These are phyloP conservation scores for Planiliza haematocheilus DNA, from an alignment of 2,113 vertebrate genomes.

Conservation along the genomic window DNA sequence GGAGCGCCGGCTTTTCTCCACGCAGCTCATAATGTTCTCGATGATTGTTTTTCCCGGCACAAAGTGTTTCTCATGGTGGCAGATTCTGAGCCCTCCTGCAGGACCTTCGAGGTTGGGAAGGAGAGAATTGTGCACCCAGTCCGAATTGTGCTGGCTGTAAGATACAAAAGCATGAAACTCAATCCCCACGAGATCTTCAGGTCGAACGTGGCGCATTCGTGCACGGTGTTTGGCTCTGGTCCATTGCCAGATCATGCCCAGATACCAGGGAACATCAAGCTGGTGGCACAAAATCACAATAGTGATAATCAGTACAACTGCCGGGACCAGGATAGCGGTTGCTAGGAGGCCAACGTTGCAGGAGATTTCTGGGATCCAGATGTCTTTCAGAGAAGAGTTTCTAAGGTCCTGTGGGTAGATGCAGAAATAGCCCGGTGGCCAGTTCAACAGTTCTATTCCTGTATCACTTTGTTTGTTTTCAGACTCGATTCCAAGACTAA, in stretches of 20 bases:
- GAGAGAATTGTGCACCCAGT: constrained; percentile 87
- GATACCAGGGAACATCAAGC: constrained; percentile 90
- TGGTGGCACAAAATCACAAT: constrained; percentile 80
- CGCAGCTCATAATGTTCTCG: constrained; percentile 91
- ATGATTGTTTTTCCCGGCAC: constrained; percentile 88
- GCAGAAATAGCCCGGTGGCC: constrained; percentile 87
- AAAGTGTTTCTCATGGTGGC: constrained; percentile 91
- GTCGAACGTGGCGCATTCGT: constrained; percentile 38
- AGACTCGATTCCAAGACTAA: constrained; percentile 52
- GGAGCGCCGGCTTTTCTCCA: constrained; percentile 90
- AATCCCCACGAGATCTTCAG: constrained; percentile 64
- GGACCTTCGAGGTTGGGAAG: constrained; percentile 86
- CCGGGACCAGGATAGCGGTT: constrained; percentile 76
- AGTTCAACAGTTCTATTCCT: constrained; percentile 74
- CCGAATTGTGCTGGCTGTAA: constrained; percentile 87
- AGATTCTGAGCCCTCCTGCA: constrained; percentile 76
- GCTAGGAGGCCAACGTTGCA: constrained; percentile 84
- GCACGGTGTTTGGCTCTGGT: constrained; percentile 85
- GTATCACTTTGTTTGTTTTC: constrained; percentile 6
- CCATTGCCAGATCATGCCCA: constrained; percentile 90
- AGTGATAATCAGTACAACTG: constrained; percentile 57
- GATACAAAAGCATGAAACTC: constrained; percentile 92
- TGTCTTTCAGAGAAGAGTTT: constrained; percentile 78
- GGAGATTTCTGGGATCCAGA: constrained; percentile 80
- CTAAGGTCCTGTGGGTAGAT: constrained; percentile 82